Conservation (phyloP, 2,888 invertebrate genomes). For the Eupithecia centaureata region DNA sequence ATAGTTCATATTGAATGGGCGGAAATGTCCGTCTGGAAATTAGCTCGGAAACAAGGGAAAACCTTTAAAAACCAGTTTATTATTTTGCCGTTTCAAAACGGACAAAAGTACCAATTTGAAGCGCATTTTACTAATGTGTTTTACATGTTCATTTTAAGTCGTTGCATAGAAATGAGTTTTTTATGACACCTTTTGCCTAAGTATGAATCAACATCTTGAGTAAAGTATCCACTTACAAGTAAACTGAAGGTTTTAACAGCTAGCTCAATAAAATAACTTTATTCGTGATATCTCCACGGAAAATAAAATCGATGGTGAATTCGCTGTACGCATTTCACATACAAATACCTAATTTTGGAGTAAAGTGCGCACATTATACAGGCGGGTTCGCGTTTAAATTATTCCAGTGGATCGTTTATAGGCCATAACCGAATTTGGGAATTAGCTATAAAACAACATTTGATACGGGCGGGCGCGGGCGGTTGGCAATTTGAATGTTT, state of each 20-base stretch:
- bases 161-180: constrained; percentile 31
- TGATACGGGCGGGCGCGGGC: constrained; percentile 83
- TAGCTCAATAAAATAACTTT: constrained; percentile 30
- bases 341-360: constrained; percentile 83
- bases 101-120: constrained; percentile 58
- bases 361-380: constrained; percentile 83
- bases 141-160: constrained; percentile 60
- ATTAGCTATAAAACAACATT: constrained; percentile 85
- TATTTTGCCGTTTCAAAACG: constrained; percentile 73
- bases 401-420: constrained; percentile 84
- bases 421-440: constrained; percentile 84
- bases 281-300: constrained; percentile 53
- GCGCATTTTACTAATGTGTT: constrained; percentile 65
- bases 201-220: neutral
- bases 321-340: constrained; percentile 83
- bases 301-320: constrained; percentile 76
- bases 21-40: constrained; percentile 82
- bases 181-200: constrained; percentile 24
- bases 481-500: constrained; percentile 82
- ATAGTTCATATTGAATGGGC: constrained; percentile 83
- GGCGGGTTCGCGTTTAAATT: constrained; percentile 83
- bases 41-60: constrained; percentile 81
- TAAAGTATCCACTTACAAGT: neutral
- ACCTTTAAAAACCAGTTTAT: constrained; percentile 79
- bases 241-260: neutral